Conservation (phyloP, 2,113 vertebrate species). For the Stegostoma tigrinum region DNA sequence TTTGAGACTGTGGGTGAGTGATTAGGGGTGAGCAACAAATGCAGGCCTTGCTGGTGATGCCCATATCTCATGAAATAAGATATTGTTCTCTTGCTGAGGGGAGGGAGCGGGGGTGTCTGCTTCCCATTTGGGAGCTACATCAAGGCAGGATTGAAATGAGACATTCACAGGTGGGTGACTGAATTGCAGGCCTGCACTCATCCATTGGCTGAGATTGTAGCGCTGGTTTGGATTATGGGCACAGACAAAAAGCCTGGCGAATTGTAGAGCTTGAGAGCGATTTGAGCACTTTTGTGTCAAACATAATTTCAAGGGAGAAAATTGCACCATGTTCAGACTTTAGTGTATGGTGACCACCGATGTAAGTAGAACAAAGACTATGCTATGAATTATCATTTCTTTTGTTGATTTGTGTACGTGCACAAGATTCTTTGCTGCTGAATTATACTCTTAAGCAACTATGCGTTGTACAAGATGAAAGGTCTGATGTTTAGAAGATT, state of each 20-base stretch:
- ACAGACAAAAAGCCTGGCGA: background rate
- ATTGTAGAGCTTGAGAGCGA: background rate
- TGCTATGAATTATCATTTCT: background rate
- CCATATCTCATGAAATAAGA: no score
- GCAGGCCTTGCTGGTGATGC: no score
- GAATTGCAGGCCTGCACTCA: background rate
- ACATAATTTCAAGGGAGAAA: background rate
- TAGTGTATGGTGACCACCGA: background rate
- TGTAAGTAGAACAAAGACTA: background rate
- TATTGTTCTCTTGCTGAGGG: background rate
- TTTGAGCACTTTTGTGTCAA: background rate
- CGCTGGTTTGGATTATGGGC: background rate
- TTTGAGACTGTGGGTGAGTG: no score
- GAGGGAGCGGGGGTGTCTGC: background rate
- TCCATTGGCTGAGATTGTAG: background rate
- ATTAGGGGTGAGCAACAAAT: no score
- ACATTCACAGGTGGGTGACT: background rate
- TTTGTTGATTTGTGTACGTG: background rate
- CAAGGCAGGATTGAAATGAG: background rate
- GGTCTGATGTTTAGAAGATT: conserved; percentile 1
- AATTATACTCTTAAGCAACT: background rate
- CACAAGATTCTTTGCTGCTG: background rate
- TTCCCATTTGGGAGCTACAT: background rate
- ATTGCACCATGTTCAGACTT: background rate
- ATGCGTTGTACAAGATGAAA: background rate